Percentiles rank a stretch among this genome's conserved stretches.
phyloP scores from a whole-genome alignment of 1,140 invertebrate species.

The Dendroctonus valens region DNA sequence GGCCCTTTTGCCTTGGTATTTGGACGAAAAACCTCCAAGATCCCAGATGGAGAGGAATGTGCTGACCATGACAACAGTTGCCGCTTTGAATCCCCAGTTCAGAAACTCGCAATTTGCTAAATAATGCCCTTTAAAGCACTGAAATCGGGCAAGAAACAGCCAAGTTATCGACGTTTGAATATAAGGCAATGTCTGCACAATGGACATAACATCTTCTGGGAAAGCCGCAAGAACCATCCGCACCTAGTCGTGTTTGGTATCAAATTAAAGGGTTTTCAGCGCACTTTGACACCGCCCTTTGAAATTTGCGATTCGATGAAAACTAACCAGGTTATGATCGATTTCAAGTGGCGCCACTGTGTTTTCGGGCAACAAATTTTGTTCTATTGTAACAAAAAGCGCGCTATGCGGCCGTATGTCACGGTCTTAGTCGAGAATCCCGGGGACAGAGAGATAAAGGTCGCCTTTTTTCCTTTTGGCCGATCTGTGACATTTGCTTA shows the following conservation, averaged over 20 bases:
- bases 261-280: not conserved
- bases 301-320: not conserved
- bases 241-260: not conserved
- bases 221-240: not conserved
- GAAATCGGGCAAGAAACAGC: too few species aligned
- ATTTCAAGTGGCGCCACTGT: not conserved
- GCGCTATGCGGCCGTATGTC: constrained; percentile 28
- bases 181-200: too few species aligned
- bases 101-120: too few species aligned
- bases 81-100: too few species aligned
- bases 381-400: constrained; percentile 31
- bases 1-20: too few species aligned
- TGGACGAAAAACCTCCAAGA: too few species aligned
- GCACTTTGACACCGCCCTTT: not conserved
- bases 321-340: not conserved
- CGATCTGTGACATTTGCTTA: constrained; percentile 49
- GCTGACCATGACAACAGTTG: too few species aligned
- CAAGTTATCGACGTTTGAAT: not conserved
- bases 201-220: not conserved
- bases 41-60: too few species aligned
- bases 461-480: constrained; percentile 42
- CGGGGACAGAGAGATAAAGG: constrained; percentile 36
- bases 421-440: constrained; percentile 26
- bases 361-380: constrained; percentile 19
- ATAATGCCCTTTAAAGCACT: too few species aligned